Evolutionary conservation across 2,888 invertebrate species (phyloP), one percentile per base, ranked within the genome.

Genomic region (Athalia rosae): DNA sequence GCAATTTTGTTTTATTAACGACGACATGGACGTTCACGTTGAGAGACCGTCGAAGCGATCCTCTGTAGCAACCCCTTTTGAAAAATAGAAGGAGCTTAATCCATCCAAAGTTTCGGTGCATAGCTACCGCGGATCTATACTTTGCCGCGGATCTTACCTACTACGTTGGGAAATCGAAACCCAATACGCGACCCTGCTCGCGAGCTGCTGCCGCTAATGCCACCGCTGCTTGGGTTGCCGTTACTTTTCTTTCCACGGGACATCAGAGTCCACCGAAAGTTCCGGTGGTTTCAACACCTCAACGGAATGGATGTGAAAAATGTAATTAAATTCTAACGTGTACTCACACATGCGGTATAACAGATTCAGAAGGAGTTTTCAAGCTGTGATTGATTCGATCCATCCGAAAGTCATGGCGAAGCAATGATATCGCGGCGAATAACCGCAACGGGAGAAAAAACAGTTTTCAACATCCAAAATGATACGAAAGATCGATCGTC

Each of bases 1-100:
- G 67, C 15, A 41, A 67, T 50, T 67, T 67, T 50, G 11, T 50
- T 67, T 67, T 67, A 67, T 67, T 53, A 67, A 67, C 67, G 67
- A 53, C 41, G 53, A 67, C 15, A 50, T 28, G 53, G 67, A 50
- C 41, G 28, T 13, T 11, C 28, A 50, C 11, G 67, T 50, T 6
- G 28, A 67, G 53, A 4, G 53, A 50, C 50, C 41, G 50, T 48
- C 41, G 67, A 67, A 67, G 67, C 67, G 45, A 67, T 67, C 50
- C 28, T 28, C 1, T 28, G 28, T 2, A 28, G 28, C 28, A 28
- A 2, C 28, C 28, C 67, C 9, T 13, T 50, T 50, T 66, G 50
- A 67, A 67, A 67, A 67, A 50, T 67, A 15, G 67, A 28, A 7
- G 11, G 50, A 67, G 50, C 67, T 67, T 67, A 67, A 50, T 48